phyloP scores from a whole-genome alignment of 2,888 invertebrate species.

The Eumacrocentrus americanus region DNA sequence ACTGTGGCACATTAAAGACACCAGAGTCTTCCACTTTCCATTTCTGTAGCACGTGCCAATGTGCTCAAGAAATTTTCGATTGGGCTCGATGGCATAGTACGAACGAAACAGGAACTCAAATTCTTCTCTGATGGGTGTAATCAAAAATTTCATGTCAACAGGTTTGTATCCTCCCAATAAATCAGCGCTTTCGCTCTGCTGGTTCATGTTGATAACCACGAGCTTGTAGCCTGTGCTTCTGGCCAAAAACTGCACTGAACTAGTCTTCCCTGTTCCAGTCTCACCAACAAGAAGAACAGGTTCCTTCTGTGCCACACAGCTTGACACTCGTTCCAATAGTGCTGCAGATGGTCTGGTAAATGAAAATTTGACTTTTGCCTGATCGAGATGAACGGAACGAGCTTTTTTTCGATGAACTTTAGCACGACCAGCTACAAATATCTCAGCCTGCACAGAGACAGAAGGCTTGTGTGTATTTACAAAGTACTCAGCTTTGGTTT shows the following conservation, averaged over 20 bases:
- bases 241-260: conserved; percentile 90
- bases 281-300: conserved; percentile 96
- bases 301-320: conserved; percentile 82
- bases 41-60: conserved; percentile 78
- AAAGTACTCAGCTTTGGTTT: conserved; percentile 82
- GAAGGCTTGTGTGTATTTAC: conserved; percentile 80
- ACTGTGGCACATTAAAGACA: conserved; percentile 79
- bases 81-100: conserved; percentile 79
- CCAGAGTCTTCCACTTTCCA: conserved; percentile 74
- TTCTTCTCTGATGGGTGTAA: conserved; percentile 80
- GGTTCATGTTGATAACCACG: conserved; percentile 97
- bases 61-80: conserved; percentile 81
- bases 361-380: conserved; percentile 70
- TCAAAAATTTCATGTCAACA: conserved; percentile 84
- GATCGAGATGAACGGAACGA: conserved; percentile 52
- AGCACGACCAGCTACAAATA: conserved; percentile 77
- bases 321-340: conserved; percentile 86
- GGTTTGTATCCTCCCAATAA: conserved; percentile 97
- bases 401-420: conserved; percentile 46
- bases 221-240: conserved; percentile 82
- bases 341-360: conserved; percentile 82
- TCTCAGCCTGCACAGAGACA: conserved; percentile 66
- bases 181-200: conserved; percentile 97
- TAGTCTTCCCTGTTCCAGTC: conserved; percentile 98
- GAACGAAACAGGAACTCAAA: conserved; percentile 83